Base-by-base conservation (phyloP, 2,113 vertebrate species). In the Urocolius indicus region DNA sequence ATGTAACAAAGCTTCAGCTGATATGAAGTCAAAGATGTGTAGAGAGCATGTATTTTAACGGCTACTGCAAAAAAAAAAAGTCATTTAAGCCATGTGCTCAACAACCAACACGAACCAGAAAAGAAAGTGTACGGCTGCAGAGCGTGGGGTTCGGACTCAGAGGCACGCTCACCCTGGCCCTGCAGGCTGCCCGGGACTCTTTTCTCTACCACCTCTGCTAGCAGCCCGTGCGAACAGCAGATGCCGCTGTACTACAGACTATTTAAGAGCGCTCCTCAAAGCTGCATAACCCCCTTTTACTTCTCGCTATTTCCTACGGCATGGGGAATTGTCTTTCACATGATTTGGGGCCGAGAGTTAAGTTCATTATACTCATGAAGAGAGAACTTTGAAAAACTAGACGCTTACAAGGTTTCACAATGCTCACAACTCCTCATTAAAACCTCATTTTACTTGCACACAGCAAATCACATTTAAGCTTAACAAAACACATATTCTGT, bases 221-320 rank as follows among this genome's bases (percentile, higher is more conserved):
- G 72, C 38, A 69, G 30, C 38, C 32, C 16, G 16, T 36, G 41
- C 75, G 55, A 38, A 92, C 98, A 96, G 96, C 12, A 98, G 98
- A 96, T 98, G 98, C 96, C 94, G 93, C 96, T 96, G 81, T 74
- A 48, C 76, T 52, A 96, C 94, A 95, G 62, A 41, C 29, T 73
- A 94, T 79, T n/a, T 1, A 48, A 7, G 57, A 84, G 21, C 32
- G 23, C 20, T 81, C 46, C 21, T 23, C 27, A 29, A 30, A 2
- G 0, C 1, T 16, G 21, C 34, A 75, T 10, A 62, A 43, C 12
- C 16, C 16, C 16, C 32, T 27, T 23, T 46, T 18, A 11, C 46
- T 68, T 49, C 41, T 26, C 62, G 63, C n/a, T n/a, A 43, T 29
- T 72, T 38, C 36, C 51, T 3, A 23, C 1, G 5, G 43, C 13